Conservation (phyloP, 2,888 invertebrate species). For the Pheosia tremula region DNA sequence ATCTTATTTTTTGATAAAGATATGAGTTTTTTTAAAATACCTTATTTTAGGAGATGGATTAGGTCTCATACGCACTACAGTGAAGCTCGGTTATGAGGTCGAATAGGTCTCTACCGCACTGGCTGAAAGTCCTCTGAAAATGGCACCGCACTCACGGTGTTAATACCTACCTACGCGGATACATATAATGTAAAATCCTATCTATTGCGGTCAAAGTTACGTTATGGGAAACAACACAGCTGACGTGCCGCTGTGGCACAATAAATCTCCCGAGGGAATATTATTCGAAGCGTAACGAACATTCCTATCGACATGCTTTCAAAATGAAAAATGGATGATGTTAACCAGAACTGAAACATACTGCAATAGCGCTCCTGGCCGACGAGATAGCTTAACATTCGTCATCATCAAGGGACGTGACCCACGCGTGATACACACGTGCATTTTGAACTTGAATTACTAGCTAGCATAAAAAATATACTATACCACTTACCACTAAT, state of each 20-base stretch:
- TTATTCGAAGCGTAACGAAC: conserved; percentile 20
- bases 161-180: too few species aligned
- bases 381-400: conserved; percentile 48
- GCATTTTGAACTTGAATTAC: background rate
- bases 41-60: too few species aligned
- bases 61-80: too few species aligned
- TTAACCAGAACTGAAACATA: conserved; percentile 27
- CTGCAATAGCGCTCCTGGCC: conserved; percentile 36
- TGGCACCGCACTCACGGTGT: too few species aligned
- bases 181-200: too few species aligned
- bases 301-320: conserved; percentile 28
- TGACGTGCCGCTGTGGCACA: background rate
- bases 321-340: conserved; percentile 41
- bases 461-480: too few species aligned
- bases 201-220: background rate
- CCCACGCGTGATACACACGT: conserved; percentile 34
- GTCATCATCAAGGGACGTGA: conserved; percentile 50
- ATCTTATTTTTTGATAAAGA: too few species aligned
- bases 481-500: too few species aligned
- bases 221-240: background rate
- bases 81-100: too few species aligned
- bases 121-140: too few species aligned
- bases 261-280: conserved; percentile 26
- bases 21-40: too few species aligned
- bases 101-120: too few species aligned